Evolutionary conservation across 1,140 invertebrate genomes (phyloP).

Genomic region (Manduca sexta): DNA sequence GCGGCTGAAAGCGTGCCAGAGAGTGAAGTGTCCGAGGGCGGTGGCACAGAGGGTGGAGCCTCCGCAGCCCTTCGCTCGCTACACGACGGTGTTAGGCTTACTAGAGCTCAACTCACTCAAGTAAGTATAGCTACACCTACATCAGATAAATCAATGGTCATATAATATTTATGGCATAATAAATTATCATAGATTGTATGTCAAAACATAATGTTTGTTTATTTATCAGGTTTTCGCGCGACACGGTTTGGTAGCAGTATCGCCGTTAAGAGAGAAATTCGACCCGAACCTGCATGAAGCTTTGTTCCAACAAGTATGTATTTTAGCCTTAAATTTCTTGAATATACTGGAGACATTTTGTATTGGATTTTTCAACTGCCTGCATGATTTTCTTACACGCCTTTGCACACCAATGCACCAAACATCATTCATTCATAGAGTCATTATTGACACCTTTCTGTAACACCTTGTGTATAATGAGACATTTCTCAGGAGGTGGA

Average conservation of each 20-base stretch:
- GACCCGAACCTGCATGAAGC: slow-evolving; percentile 98
- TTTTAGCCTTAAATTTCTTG: neutral
- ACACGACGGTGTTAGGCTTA: slow-evolving; percentile 93
- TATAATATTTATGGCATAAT: too few relatives aligned
- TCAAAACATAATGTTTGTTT: neutral
- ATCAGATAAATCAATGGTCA: slow-evolving; percentile 1
- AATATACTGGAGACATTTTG: neutral
- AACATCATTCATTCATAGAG: too few relatives aligned
- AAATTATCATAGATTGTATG: neutral
- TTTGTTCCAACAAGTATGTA: slow-evolving; percentile 88
- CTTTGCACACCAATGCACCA: too few relatives aligned
- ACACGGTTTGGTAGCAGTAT: slow-evolving; percentile 89
- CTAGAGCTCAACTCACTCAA: slow-evolving; percentile 87
- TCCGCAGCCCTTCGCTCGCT: slow-evolving; percentile 86
- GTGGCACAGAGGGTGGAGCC: slow-evolving; percentile 16
- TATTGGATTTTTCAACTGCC: too few relatives aligned
- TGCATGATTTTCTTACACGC: too few relatives aligned
- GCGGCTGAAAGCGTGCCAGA: slow-evolving; percentile 94
- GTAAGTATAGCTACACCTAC: slow-evolving; percentile 71
- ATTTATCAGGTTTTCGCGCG: slow-evolving; percentile 85
- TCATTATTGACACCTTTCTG: too few relatives aligned
- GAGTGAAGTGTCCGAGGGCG: slow-evolving; percentile 56
- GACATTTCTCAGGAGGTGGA: slow-evolving; percentile 82
- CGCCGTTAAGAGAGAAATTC: slow-evolving; percentile 95
- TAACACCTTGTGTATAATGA: too few relatives aligned